Base-by-base conservation (phyloP, 2,888 invertebrate species). In the Cephus rjabovi region DNA sequence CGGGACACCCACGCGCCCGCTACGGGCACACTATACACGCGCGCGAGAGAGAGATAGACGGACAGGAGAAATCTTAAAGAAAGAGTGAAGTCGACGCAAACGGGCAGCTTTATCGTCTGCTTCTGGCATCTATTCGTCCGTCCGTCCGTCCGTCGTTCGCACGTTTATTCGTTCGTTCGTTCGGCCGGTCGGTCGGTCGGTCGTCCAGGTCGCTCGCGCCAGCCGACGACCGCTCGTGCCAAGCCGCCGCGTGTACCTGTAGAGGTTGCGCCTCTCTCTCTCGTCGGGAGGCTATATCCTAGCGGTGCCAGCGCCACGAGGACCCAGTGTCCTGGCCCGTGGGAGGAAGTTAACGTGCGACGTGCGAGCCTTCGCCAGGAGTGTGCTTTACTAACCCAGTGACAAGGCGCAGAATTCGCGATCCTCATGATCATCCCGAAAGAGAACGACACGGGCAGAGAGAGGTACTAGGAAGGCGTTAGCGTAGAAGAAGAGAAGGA, bases 321-420 rank as follows among this genome's bases (percentile, higher is more conserved):
- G 73, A 74, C 77, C 35, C 37, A 23, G 15, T 56, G 77, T 69
- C 73, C 68, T n/a, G 30, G 56, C 73, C 68, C 34, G 40, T 30
- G n/a, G 40, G 34, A 68, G 34, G 74, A 56, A 37, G 34, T 33
- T 56, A 31, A 68, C 15, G 76, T 37, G 35, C 31, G 75, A 69
- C 40, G 68, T 69, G 75, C 33, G 34, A 76, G 82, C 81, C 81
- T 83, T 75, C 56, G 0, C 15, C 56, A 56, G 56, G 23, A 56
- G 56, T 56, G 56, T 56, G 56, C 56, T 78, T 79, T 33, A 83
- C 81, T 83, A 83, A 83, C 83, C 83, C 80, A 83, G 83, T 83
- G 83, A 80, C 73, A 78, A 73, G 78, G 76, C 75, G 35, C 12
- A 12, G 40, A 68, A 70, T 74, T 79, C 75, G 73, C 40, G 34